phyloP scores from a whole-genome alignment of 2,888 invertebrate species.

The Thereva nobilitata region DNA sequence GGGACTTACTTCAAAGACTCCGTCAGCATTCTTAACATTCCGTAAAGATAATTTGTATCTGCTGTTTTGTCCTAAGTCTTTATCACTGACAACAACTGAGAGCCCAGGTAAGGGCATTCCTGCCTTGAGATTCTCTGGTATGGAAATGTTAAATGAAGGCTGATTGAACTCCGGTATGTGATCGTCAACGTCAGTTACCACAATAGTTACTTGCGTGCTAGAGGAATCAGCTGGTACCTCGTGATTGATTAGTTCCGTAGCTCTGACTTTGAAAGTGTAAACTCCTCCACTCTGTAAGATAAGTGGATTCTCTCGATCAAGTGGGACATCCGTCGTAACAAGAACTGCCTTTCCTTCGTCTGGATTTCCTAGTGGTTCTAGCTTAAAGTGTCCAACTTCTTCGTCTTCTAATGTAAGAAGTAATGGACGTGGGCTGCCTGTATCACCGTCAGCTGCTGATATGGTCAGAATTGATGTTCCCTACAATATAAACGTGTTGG shows the following conservation, averaged over 20 bases:
- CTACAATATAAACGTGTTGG: constrained; percentile 47
- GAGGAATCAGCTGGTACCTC: constrained; percentile 71
- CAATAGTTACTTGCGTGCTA: constrained; percentile 72
- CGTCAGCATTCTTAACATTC: constrained; percentile 64
- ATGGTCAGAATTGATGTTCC: constrained; percentile 71
- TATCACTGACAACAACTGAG: constrained; percentile 73
- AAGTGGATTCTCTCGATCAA: constrained; percentile 75
- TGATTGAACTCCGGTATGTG: constrained; percentile 73
- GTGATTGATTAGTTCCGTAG: constrained; percentile 74
- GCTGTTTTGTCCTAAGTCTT: constrained; percentile 74
- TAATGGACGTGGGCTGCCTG: constrained; percentile 71
- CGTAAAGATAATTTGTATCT: constrained; percentile 67
- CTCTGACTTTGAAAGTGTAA: constrained; percentile 72
- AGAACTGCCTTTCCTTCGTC: constrained; percentile 64
- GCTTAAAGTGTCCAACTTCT: constrained; percentile 68
- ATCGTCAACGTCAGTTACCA: constrained; percentile 79
- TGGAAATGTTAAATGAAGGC: constrained; percentile 67
- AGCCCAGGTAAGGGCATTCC: constrained; percentile 72
- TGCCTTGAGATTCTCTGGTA: constrained; percentile 75
- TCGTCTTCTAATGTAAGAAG: constrained; percentile 73
- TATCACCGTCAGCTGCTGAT: constrained; percentile 79
- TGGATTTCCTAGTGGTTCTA: constrained; percentile 60
- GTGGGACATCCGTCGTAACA: constrained; percentile 66
- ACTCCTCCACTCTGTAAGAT: constrained; percentile 79
- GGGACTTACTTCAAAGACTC: constrained; percentile 68